phyloP scores from a whole-genome alignment of 2,113 vertebrate genomes.

The Colaptes auratus region DNA sequence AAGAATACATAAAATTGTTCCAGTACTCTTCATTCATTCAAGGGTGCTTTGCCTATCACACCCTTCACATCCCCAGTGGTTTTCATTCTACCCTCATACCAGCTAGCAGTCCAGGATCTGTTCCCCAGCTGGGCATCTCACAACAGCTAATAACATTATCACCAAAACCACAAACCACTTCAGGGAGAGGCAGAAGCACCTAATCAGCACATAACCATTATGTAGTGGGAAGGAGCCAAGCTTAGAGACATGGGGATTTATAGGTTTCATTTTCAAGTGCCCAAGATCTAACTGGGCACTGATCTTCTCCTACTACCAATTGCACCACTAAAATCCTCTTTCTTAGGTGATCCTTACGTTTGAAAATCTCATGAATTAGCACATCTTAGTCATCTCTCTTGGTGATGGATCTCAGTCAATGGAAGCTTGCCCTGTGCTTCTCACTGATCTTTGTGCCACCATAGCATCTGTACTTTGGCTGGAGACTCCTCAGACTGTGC shows the following conservation, averaged over 20 bases:
- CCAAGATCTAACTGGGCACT: neutral
- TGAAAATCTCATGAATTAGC: neutral
- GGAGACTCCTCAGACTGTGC: neutral
- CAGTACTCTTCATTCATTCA: neutral
- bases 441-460: neutral
- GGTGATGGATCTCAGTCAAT: accelerated
- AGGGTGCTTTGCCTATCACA: neutral
- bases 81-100: neutral
- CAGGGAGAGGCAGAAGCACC: neutral
- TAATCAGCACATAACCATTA: neutral
- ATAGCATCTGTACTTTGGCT: neutral
- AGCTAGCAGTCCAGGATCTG: neutral
- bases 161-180: neutral
- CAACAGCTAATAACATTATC: neutral
- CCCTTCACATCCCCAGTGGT: neutral
- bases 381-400: neutral
- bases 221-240: neutral
- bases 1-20: neutral
- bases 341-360: neutral
- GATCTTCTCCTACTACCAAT: neutral
- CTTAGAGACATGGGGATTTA: neutral
- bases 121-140: neutral
- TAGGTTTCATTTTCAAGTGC: neutral
- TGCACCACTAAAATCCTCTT: neutral
- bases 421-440: neutral